phyloP scores from a whole-genome alignment of 2,797 vertebrate genomes.

The Scolopax rusticola region DNA sequence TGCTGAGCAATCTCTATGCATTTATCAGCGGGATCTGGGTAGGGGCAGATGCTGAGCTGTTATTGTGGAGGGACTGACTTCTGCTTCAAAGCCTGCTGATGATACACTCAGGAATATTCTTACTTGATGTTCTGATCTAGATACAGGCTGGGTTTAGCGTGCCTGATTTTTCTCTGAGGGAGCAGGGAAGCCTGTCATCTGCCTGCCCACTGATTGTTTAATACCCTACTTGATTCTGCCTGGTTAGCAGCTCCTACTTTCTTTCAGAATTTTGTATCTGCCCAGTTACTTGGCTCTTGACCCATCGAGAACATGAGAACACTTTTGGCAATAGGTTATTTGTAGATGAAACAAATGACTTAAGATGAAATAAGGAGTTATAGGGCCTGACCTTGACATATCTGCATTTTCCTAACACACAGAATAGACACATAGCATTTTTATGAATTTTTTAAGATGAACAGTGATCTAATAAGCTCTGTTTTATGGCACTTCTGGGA shows the following conservation, averaged over 20 bases:
- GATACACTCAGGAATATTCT: background rate
- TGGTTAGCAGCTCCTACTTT: background rate
- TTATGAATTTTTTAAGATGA: background rate
- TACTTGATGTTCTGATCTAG: background rate
- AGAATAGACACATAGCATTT: background rate
- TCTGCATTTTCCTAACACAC: background rate
- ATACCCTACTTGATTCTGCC: background rate
- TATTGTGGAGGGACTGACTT: background rate
- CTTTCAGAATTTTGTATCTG: background rate
- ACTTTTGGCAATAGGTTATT: background rate
- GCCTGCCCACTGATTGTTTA: background rate
- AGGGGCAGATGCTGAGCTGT: background rate
- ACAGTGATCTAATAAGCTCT: background rate
- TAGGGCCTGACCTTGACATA: background rate
- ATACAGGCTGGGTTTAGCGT: background rate
- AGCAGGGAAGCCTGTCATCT: background rate
- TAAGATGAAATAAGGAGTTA: background rate
- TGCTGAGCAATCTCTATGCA: background rate
- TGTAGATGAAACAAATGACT: background rate
- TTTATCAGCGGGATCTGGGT: background rate
- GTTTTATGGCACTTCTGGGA: background rate
- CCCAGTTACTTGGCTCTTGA: background rate
- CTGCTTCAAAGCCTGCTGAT: background rate
- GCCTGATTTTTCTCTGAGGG: background rate
- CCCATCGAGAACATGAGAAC: background rate